Conservation (phyloP, 2,888 invertebrate species). For the Cremastinae sp. region DNA sequence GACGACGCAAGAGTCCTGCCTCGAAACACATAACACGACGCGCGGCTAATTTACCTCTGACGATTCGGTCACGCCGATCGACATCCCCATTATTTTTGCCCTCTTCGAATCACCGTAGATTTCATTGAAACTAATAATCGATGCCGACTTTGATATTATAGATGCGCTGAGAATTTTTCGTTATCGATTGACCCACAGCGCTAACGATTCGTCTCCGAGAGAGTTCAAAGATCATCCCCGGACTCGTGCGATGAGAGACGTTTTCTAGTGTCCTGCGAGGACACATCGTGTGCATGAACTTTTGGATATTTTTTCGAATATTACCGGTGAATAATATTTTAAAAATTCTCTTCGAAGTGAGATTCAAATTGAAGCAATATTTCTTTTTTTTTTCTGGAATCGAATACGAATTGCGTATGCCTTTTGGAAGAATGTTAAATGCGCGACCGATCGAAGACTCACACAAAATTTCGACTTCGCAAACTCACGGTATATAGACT, state of each 20-base stretch:
- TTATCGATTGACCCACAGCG: conserved; percentile 11
- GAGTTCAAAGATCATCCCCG: conserved; percentile 18
- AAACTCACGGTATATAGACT: conserved; percentile 23
- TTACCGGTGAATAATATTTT: too few species aligned
- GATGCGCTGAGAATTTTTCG: conserved; percentile 40
- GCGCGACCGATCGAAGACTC: neutral
- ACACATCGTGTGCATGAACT: too few species aligned
- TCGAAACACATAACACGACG: neutral
- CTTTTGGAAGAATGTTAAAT: too few species aligned
- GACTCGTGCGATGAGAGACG: neutral
- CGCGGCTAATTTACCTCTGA: conserved; percentile 25
- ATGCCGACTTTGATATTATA: conserved; percentile 49
- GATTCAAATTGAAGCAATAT: neutral
- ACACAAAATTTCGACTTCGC: conserved; percentile 18
- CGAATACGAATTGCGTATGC: too few species aligned
- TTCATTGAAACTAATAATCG: conserved; percentile 50
- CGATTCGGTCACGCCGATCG: conserved; percentile 23
- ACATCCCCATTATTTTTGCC: conserved; percentile 25
- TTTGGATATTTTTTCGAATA: too few species aligned
- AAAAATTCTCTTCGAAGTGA: neutral
- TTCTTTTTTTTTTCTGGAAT: too few species aligned
- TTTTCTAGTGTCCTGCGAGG: neutral
- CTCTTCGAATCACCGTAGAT: conserved; percentile 28
- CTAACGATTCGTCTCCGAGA: conserved; percentile 23
- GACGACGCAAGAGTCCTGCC: too few species aligned